Conservation (phyloP, 2,113 vertebrate genomes). For the Taurulus bubalis region DNA sequence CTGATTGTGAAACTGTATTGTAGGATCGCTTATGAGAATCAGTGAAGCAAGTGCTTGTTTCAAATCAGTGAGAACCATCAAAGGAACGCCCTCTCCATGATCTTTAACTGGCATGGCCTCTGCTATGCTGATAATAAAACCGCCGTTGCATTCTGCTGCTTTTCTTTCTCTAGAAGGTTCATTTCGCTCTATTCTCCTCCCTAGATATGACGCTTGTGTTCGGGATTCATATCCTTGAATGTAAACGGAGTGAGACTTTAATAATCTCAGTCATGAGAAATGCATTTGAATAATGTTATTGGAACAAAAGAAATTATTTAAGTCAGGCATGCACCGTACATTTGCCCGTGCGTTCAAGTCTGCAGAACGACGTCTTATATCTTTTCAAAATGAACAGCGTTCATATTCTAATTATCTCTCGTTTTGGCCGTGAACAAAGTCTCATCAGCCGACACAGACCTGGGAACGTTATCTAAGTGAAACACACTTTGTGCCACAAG, state of each 20-base stretch:
- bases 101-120: not conserved
- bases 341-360: not conserved
- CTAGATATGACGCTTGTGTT: not conserved
- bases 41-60: not conserved
- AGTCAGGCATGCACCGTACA: not conserved
- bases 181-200: not conserved
- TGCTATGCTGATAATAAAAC: not conserved
- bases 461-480: constrained; percentile 31
- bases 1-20: not conserved
- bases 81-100: not conserved
- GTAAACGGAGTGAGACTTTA: constrained; percentile 6
- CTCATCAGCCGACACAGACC: constrained; percentile 6
- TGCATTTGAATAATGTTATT: constrained; percentile 1
- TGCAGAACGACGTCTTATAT: constrained; percentile 4
- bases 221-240: not conserved
- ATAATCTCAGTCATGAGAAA: not conserved
- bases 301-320: constrained; percentile 5
- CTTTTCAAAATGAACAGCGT: constrained; percentile 6
- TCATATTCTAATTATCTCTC: constrained; percentile 37
- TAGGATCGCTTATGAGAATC: not conserved
- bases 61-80: not conserved
- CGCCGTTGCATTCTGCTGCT: not conserved
- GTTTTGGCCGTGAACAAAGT: constrained; percentile 16
- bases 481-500: constrained; percentile 26
- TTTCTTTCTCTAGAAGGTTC: not conserved